Conservation (phyloP, 1,140 invertebrate genomes). For the Neodiprion fabricii region DNA sequence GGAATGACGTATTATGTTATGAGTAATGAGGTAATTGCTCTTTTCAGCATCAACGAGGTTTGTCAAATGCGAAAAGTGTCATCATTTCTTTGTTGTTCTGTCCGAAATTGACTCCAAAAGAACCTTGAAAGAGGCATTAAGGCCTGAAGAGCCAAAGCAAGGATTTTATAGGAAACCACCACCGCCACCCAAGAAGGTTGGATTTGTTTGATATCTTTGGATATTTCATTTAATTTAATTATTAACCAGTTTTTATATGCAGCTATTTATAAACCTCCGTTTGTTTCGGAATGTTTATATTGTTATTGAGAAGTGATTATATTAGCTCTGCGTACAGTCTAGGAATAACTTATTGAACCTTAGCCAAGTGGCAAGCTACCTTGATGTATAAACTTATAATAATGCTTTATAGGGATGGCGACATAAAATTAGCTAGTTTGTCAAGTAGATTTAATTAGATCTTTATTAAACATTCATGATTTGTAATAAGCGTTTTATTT, state of each 20-base stretch:
- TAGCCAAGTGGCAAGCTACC: slow-evolving; percentile 10
- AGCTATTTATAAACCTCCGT: not conserved
- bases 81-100: slow-evolving; percentile 97
- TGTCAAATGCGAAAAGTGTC: slow-evolving; percentile 97
- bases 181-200: slow-evolving; percentile 89
- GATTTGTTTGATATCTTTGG: slow-evolving; percentile 11
- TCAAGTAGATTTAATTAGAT: not conserved
- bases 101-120: slow-evolving; percentile 91
- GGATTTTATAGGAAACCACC: slow-evolving; percentile 80
- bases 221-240: slow-evolving; percentile 8
- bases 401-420: too few species aligned
- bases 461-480: too few species aligned
- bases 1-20: slow-evolving; percentile 10
- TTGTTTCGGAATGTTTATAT: not conserved
- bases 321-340: not conserved
- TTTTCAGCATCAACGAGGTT: slow-evolving; percentile 83
- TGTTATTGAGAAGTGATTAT: not conserved
- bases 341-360: slow-evolving; percentile 9
- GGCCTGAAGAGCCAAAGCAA: slow-evolving; percentile 64
- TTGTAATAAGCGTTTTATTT: slow-evolving; percentile 19
- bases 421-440: too few species aligned
- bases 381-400: not conserved
- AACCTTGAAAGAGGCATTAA: slow-evolving; percentile 79
- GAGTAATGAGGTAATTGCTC: slow-evolving; percentile 20
- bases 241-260: slow-evolving; percentile 8